phyloP scores from a whole-genome alignment of 2,113 vertebrate species.

The Tetraodon nigroviridis region DNA sequence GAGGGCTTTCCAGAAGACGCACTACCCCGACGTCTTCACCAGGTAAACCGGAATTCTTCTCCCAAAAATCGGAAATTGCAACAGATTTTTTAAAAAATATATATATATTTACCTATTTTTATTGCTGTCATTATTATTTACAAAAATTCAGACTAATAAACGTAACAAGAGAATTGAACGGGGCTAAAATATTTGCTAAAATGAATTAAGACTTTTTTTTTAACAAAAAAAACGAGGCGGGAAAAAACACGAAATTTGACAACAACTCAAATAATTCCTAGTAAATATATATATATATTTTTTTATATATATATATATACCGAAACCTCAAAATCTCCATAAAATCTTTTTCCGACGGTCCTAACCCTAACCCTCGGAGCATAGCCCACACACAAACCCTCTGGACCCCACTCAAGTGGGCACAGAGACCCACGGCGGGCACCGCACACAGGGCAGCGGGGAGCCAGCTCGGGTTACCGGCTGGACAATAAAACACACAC shows the following conservation, averaged over 20 bases:
- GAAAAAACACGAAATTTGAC: too few species aligned
- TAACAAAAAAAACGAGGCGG: too few species aligned
- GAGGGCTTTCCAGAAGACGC: constrained; percentile 98
- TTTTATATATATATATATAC: too few species aligned
- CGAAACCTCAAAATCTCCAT: constrained; percentile 6
- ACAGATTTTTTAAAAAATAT: neutral
- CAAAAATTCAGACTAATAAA: neutral
- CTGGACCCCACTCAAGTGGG: constrained; percentile 35
- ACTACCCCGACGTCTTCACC: constrained; percentile 98
- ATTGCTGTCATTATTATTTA: neutral
- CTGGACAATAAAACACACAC: constrained; percentile 14
- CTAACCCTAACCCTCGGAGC: too few species aligned
- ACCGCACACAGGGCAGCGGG: too few species aligned
- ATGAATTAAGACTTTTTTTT: too few species aligned
- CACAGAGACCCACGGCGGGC: too few species aligned
- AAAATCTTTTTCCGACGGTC: too few species aligned
- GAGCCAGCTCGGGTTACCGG: constrained; percentile 35
- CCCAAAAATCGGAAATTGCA: neutral
- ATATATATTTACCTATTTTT: neutral
- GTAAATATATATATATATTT: too few species aligned
- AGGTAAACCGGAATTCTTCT: constrained; percentile 71
- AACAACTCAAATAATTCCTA: too few species aligned
- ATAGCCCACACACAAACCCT: constrained; percentile 7
- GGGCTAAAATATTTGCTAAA: too few species aligned
- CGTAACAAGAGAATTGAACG: too few species aligned